Percentiles rank a stretch among this genome's conserved stretches.
Evolutionary conservation across 1,140 invertebrate genomes (phyloP).

Genomic region (Lethrus apterus): DNA sequence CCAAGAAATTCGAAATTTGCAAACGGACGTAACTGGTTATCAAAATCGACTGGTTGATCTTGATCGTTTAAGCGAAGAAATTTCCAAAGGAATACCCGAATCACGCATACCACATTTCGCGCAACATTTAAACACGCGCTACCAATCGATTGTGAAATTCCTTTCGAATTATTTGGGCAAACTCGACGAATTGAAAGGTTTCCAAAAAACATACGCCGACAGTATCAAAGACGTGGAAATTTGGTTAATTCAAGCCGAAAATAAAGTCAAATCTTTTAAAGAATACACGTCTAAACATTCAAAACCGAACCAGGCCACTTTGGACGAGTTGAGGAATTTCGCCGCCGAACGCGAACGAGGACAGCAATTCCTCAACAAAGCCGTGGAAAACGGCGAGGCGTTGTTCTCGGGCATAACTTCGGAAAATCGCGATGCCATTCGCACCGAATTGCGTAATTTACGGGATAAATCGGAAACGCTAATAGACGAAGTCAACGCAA

Average conservation of each 20-base stretch:
- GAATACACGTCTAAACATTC: conserved; percentile 55
- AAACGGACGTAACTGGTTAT: conserved; percentile 56
- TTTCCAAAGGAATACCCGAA: conserved; percentile 71
- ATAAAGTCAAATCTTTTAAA: conserved; percentile 61
- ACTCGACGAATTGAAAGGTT: conserved; percentile 57
- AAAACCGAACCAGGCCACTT: conserved; percentile 59
- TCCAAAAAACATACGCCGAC: conserved; percentile 58
- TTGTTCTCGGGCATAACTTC: conserved; percentile 80
- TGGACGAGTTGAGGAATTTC: conserved; percentile 68
- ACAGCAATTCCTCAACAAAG: conserved; percentile 67
- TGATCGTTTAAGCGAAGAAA: conserved; percentile 58
- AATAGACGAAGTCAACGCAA: conserved; percentile 73
- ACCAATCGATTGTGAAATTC: conserved; percentile 68
- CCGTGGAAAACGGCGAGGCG: conserved; percentile 78
- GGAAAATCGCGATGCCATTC: conserved; percentile 75
- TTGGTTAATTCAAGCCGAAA: conserved; percentile 71
- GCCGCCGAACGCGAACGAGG: conserved; percentile 70
- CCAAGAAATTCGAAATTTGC: conserved; percentile 55
- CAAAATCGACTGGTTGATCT: conserved; percentile 60
- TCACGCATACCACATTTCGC: conserved; percentile 73
- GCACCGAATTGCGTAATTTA: conserved; percentile 71
- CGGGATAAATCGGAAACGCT: conserved; percentile 77
- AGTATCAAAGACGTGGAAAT: conserved; percentile 63
- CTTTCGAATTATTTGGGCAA: conserved; percentile 59
- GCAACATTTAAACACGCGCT: conserved; percentile 66